Conservation (phyloP, 2,797 vertebrate genomes). For the Acomys russatus region DNA sequence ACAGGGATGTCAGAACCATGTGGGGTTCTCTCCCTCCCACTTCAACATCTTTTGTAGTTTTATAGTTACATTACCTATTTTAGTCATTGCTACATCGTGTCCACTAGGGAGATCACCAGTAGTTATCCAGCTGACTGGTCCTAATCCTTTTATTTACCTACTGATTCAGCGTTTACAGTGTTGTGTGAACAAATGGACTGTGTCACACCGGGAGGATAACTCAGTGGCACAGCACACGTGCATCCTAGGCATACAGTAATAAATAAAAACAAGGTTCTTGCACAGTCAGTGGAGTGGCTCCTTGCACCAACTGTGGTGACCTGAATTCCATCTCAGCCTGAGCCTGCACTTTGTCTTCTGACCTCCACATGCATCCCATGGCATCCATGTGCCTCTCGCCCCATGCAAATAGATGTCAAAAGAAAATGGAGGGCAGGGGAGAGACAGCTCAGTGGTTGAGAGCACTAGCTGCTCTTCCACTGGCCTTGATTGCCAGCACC, state of each 20-base stretch:
- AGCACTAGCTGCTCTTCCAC: not conserved
- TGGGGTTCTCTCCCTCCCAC: not conserved
- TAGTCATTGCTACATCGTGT: not conserved
- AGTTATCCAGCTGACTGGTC: slow-evolving; percentile 6
- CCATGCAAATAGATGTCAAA: not conserved
- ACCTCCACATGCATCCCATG: not conserved
- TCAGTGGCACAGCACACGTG: not conserved
- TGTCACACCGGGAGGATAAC: slow-evolving; percentile 41
- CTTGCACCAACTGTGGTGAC: no score
- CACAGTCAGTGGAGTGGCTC: no score
- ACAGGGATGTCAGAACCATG: slow-evolving; percentile 21
- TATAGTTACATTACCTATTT: not conserved
- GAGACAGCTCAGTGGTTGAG: not conserved
- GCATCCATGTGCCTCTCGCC: not conserved
- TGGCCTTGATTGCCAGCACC: not conserved
- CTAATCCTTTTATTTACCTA: slow-evolving; percentile 3
- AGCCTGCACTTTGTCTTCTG: not conserved
- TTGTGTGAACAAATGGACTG: slow-evolving; percentile 1
- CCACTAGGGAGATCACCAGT: not conserved
- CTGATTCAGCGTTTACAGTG: slow-evolving; percentile 39
- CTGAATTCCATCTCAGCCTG: not conserved
- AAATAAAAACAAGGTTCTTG: not conserved
- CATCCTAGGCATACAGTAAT: not conserved
- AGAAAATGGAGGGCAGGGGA: not conserved
- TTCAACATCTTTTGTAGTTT: not conserved